These are phyloP conservation scores for Latrodectus hesperus DNA, from an alignment of 2,888 invertebrate genomes.

Conservation along the genomic window DNA sequence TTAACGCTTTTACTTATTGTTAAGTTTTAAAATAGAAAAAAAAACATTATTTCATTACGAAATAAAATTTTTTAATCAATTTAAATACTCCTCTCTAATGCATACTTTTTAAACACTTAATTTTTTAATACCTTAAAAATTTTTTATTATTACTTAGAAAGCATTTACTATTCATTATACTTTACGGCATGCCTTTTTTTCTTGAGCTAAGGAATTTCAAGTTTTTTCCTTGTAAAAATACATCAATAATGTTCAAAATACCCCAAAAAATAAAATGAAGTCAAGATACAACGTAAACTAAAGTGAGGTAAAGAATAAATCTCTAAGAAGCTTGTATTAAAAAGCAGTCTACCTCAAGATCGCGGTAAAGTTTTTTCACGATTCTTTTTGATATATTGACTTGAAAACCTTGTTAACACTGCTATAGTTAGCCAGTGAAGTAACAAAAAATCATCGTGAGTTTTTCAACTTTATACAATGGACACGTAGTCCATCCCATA, in stretches of 20 bases:
- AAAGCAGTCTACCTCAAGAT: not conserved
- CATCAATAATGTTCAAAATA: not conserved
- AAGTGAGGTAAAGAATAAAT: not conserved
- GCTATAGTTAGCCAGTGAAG: conserved; percentile 3
- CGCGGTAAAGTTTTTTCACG: conserved; percentile 14
- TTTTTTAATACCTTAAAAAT: not conserved
- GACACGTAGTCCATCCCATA: conserved; percentile 31
- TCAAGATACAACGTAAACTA: not conserved
- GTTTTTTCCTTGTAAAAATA: not conserved
- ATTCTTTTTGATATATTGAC: conserved; percentile 32
- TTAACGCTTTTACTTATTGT: no score
- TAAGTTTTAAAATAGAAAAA: not conserved
- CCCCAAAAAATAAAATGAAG: conserved; percentile 12
- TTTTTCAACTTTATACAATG: conserved; percentile 31
- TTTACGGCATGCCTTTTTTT: not conserved
- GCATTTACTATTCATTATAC: conserved; percentile 22
- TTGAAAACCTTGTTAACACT: conserved; percentile 21
- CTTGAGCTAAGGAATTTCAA: not conserved
- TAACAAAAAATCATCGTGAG: conserved; percentile 9
- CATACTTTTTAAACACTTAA: no score
- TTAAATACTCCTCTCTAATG: not conserved
- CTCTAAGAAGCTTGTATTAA: conserved; percentile 8
- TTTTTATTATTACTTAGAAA: conserved; percentile 1
- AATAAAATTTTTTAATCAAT: not conserved
- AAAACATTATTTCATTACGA: not conserved